Evolutionary conservation across 2,797 vertebrate genomes (phyloP).

Genomic region (Tiaroga cobitis): DNA sequence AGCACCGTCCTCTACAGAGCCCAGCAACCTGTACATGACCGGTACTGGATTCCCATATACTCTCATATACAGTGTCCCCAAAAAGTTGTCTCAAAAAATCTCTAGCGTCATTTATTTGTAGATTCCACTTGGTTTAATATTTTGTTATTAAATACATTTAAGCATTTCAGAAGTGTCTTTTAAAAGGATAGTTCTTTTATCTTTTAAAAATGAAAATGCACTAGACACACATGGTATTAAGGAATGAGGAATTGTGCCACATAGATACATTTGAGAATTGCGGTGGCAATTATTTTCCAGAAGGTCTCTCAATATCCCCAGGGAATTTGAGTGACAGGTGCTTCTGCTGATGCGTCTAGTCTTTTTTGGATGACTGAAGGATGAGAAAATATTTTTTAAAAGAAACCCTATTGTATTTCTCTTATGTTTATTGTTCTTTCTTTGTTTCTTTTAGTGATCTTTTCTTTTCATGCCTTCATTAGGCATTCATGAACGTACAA

Average conservation of each 20-base stretch:
- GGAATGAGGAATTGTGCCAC: background rate
- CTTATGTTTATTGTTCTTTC: conserved; percentile 14
- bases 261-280: too few species aligned
- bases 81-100: conserved; percentile 1
- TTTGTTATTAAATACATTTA: background rate
- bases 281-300: conserved; percentile 38
- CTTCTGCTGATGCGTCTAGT: conserved; percentile 57
- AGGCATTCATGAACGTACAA: conserved; percentile 46
- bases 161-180: background rate
- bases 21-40: conserved; percentile 71
- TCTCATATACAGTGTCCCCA: background rate
- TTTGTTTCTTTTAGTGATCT: background rate
- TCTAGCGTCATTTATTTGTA: background rate
- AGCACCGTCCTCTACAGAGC: conserved; percentile 85
- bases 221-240: background rate
- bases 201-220: too few species aligned
- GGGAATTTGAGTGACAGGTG: conserved; percentile 63
- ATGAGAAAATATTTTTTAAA: background rate
- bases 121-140: background rate
- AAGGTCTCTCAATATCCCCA: conserved; percentile 18
- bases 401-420: conserved; percentile 11
- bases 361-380: conserved; percentile 54
- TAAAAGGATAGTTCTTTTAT: too few species aligned
- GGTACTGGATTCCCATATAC: conserved; percentile 72
- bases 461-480: background rate